Conservation (phyloP, 2,113 vertebrate species). For the Xiphorhynchus elegans region DNA sequence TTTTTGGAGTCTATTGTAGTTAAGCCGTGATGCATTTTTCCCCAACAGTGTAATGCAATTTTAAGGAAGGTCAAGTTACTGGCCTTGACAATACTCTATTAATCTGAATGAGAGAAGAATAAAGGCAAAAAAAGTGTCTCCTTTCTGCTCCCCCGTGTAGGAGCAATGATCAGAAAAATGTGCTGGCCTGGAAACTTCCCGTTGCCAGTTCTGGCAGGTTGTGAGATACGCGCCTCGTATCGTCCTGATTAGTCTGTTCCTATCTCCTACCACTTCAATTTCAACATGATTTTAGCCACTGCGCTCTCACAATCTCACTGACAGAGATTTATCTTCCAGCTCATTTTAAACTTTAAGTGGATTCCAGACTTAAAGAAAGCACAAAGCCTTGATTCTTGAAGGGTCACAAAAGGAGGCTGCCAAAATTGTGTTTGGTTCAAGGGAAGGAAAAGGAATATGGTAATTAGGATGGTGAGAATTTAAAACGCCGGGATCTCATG, state of each 20-base stretch:
- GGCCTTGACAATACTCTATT: conserved; percentile 68
- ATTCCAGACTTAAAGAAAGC: conserved; percentile 44
- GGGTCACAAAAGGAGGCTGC: conserved; percentile 33
- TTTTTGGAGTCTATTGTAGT: conserved; percentile 57
- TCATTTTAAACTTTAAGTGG: conserved; percentile 60
- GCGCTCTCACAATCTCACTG: neutral
- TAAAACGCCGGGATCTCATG: neutral
- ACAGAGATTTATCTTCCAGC: conserved; percentile 47
- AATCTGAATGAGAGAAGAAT: conserved; percentile 55
- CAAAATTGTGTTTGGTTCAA: neutral
- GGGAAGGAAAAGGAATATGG: neutral
- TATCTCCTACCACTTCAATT: conserved; percentile 57
- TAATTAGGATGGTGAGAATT: conserved; percentile 2
- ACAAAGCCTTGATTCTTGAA: conserved; percentile 33
- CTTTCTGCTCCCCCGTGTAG: neutral
- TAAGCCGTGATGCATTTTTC: conserved; percentile 60
- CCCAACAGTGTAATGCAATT: conserved; percentile 53
- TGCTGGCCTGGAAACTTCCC: conserved; percentile 41
- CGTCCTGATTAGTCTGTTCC: conserved; percentile 55
- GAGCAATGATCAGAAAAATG: conserved; percentile 53
- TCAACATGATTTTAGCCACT: conserved; percentile 17
- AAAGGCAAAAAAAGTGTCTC: neutral
- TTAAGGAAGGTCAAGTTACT: conserved; percentile 64
- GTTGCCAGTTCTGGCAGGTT: conserved; percentile 36
- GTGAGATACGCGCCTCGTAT: conserved; percentile 28